Base-by-base conservation (phyloP, 2,113 vertebrate species). In the Cricetomys ansorgei region DNA sequence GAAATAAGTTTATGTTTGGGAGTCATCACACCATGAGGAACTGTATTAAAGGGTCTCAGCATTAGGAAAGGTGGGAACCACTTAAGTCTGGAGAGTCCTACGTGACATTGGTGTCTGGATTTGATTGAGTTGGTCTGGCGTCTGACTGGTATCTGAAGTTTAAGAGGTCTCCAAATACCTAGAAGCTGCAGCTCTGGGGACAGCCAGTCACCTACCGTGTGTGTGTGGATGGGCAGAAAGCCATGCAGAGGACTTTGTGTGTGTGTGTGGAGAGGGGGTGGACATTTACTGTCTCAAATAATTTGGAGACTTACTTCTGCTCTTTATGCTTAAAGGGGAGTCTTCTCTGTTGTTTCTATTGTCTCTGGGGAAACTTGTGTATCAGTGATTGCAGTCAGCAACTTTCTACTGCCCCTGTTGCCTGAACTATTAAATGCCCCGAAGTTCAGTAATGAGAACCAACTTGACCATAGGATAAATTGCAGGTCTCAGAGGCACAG, bases 271-370 rank as follows among this genome's bases (percentile, higher is more conserved):
- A 50, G 70, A 86, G n/a, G 57, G n/a, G 70, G 31, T 13, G 1
- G 55, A 85, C 7, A 2, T 76, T 62, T 50, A 81, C 45, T 40
- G 57, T 6, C 19, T 83, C 48, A 73, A 89, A 77, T 84, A 92
- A 91, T 69, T 73, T 91, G 67, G 72, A 95, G 69, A 91, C 70
- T 89, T 45, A 87, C 50, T 7, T 95, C 48, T 73, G 8, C 1
- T 40, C 72, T 91, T 27, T 0, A 5, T 57, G 31, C 64, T 84
- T 73, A 40, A 55, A 70, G 81, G 88, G 4, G 40, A 40, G 77
- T 50, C 57, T 96, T 69, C 73, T 91, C 77, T 10, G n/a, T 53
- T 69, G 13, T 83, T 86, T 37, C 29, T 2, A 89, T 81, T 45
- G 76, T 12, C 43, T 87, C 50, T 59, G 25, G 72, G 64, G 55